A percentile compares a stretch with the other conserved stretches of the same genome.
Evolutionary conservation across 2,113 vertebrate genomes (phyloP).

Genomic region (Romanogobio albipinnatus): DNA sequence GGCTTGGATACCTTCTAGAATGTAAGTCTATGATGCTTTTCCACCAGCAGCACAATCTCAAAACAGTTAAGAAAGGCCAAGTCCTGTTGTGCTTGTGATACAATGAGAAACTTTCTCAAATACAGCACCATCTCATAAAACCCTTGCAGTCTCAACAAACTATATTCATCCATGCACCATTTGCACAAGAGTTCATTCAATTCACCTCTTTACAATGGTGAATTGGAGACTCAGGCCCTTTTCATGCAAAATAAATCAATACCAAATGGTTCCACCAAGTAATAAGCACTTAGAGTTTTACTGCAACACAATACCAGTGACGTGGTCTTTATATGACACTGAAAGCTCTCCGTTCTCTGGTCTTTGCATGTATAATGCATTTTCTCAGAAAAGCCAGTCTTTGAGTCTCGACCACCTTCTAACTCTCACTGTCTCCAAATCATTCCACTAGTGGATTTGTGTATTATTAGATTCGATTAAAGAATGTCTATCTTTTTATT

Average conservation of each 20-base stretch:
- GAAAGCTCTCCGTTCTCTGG: slow-evolving; percentile 28
- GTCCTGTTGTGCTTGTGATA: not conserved
- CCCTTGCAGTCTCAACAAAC: not conserved
- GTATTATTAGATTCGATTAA: slow-evolving; percentile 12
- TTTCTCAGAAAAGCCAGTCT: slow-evolving; percentile 30
- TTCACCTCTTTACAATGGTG: slow-evolving; percentile 4
- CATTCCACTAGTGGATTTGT: slow-evolving; percentile 12
- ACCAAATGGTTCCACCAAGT: slow-evolving; percentile 38
- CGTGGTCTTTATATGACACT: not conserved
- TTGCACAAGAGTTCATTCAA: slow-evolving; percentile 10
- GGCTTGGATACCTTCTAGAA: not conserved
- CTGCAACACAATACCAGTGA: slow-evolving; percentile 41
- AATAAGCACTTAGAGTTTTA: slow-evolving; percentile 35
- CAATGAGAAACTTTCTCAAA: not conserved
- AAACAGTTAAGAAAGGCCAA: not conserved
- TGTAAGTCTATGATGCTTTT: not conserved
- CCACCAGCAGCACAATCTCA: not conserved
- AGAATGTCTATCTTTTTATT: not conserved
- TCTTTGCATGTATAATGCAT: slow-evolving; percentile 47
- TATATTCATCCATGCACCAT: not conserved
- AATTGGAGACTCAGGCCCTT: not conserved
- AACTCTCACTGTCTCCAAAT: not conserved
- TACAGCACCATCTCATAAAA: not conserved
- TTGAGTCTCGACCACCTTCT: slow-evolving; percentile 13
- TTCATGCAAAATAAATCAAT: slow-evolving; percentile 43